Evolutionary conservation across 2,797 vertebrate species (phyloP).

Genomic region (Botia almorhae): DNA sequence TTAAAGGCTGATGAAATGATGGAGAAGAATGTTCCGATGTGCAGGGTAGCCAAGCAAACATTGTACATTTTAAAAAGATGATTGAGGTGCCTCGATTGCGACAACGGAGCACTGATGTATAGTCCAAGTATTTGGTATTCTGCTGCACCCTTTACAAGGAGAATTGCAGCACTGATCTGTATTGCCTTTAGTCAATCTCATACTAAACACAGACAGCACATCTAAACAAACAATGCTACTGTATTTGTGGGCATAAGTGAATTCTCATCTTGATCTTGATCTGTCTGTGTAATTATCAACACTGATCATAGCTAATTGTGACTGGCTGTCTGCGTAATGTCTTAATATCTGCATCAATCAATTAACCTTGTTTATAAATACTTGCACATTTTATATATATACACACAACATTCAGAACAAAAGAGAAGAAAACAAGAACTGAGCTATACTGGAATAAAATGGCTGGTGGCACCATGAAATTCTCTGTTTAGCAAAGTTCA

Average conservation of each 20-base stretch:
- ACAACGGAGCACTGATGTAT: background rate
- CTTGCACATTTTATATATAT: background rate
- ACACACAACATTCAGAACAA: background rate
- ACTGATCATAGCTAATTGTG: constrained; percentile 72
- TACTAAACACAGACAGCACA: background rate
- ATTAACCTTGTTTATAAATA: constrained; percentile 70
- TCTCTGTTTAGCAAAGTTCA: background rate
- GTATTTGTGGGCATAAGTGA: no score
- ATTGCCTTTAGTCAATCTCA: background rate
- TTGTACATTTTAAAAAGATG: background rate
- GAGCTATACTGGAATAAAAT: constrained; percentile 24
- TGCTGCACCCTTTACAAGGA: background rate
- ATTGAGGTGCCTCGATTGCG: background rate
- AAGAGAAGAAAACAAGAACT: background rate
- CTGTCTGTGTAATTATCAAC: constrained; percentile 63
- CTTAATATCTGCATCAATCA: constrained; percentile 67
- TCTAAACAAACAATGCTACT: no score
- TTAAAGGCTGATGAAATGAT: background rate
- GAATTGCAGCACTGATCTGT: background rate
- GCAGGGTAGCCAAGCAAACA: background rate
- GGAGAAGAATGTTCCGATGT: background rate
- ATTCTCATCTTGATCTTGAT: constrained; percentile 57
- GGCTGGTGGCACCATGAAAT: background rate
- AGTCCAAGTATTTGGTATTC: background rate
- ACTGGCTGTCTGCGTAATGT: constrained; percentile 72